Conservation (phyloP, 2,888 invertebrate genomes). For the Epinotia nisella region DNA sequence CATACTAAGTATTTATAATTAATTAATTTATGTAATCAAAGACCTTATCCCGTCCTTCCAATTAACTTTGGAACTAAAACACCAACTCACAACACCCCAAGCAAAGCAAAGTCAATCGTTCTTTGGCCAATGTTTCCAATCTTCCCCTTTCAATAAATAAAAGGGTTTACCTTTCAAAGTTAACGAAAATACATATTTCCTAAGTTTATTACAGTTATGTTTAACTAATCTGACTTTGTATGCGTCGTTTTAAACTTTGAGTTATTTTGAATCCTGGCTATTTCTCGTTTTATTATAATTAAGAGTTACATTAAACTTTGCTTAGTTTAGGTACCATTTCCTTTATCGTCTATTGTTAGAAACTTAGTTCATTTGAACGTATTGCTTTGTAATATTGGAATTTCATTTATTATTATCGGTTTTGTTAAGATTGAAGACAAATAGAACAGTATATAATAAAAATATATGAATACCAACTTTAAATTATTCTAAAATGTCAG, state of each 20-base stretch:
- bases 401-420: not conserved
- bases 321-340: not conserved
- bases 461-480: too few relatives aligned
- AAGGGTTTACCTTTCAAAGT: conserved; percentile 33
- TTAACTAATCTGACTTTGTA: conserved; percentile 18
- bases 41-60: not conserved
- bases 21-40: conserved; percentile 1
- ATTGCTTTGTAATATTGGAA: not conserved
- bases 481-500: too few relatives aligned
- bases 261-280: conserved; percentile 7
- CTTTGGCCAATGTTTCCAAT: conserved; percentile 28
- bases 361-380: not conserved
- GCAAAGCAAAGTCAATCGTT: conserved; percentile 46
- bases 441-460: not conserved
- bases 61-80: conserved; percentile 46
- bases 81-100: conserved; percentile 41
- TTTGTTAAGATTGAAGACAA: not conserved
- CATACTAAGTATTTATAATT: not conserved
- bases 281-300: conserved; percentile 13
- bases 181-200: conserved; percentile 24
- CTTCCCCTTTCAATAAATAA: conserved; percentile 31
- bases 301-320: conserved; percentile 6
- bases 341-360: conserved; percentile 16
- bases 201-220: conserved; percentile 21
- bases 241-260: not conserved